A percentile compares a stretch with the other conserved stretches of the same genome.
These are phyloP conservation scores for Apodemus sylvaticus DNA, from an alignment of 2,113 vertebrate genomes.

Conservation along the genomic window DNA sequence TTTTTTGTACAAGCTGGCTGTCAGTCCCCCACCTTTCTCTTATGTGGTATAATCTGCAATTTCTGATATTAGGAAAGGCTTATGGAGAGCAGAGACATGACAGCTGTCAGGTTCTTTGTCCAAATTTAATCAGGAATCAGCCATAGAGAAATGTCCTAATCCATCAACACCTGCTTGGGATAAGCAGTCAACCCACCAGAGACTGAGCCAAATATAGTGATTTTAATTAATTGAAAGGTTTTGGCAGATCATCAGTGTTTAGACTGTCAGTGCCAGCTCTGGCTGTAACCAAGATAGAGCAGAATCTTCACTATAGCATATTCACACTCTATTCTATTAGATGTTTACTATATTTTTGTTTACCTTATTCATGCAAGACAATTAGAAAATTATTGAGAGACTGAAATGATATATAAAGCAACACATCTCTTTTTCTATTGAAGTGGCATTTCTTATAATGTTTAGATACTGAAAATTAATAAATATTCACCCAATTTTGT, in stretches of 20 bases:
- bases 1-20: background rate
- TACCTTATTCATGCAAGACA: background rate
- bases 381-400: background rate
- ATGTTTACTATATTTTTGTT: background rate
- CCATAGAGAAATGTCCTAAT: constrained; percentile 68
- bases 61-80: constrained; percentile 36
- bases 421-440: background rate
- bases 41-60: background rate
- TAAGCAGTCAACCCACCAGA: constrained; percentile 65
- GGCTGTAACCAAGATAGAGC: background rate
- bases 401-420: background rate
- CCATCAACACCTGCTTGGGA: constrained; percentile 74
- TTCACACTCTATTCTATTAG: background rate
- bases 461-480: background rate
- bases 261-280: constrained; percentile 20
- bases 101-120: constrained; percentile 68
- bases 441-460: background rate
- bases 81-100: constrained; percentile 47
- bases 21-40: background rate
- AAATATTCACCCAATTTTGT: background rate
- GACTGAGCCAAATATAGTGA: constrained; percentile 67
- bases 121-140: constrained; percentile 73
- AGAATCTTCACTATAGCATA: background rate
- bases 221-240: constrained; percentile 74
- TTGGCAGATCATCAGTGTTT: constrained; percentile 51